These are phyloP conservation scores for Machimus atricapillus DNA, from an alignment of 2,888 invertebrate species.

Conservation along the genomic window DNA sequence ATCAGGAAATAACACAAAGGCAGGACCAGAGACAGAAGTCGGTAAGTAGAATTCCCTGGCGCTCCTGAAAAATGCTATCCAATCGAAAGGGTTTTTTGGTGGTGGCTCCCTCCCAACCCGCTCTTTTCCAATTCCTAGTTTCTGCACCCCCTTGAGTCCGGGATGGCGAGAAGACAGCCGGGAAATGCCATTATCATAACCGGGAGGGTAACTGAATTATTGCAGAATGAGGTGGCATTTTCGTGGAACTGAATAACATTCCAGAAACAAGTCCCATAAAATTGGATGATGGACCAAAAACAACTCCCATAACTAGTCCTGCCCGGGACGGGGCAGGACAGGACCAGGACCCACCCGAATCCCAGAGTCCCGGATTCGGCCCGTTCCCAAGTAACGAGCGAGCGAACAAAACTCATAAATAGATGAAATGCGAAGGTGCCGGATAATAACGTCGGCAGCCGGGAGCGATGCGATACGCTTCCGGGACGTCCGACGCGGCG, in stretches of 20 bases:
- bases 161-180: slow-evolving; percentile 7
- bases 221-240: slow-evolving; percentile 44
- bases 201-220: slow-evolving; percentile 43
- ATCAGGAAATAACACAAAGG: slow-evolving; percentile 42
- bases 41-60: slow-evolving; percentile 37
- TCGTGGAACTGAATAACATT: slow-evolving; percentile 43
- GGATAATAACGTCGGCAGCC: not conserved
- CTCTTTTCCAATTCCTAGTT: not conserved
- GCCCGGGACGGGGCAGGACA: not conserved
- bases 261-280: slow-evolving; percentile 46
- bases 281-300: slow-evolving; percentile 45
- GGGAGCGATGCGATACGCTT: not conserved
- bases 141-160: not conserved
- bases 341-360: not conserved
- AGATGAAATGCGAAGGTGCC: slow-evolving; percentile 39
- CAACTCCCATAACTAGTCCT: slow-evolving; percentile 11
- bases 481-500: not conserved
- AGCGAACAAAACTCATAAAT: not conserved
- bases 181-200: slow-evolving; percentile 34
- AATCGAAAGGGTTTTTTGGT: slow-evolving; percentile 31
- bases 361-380: not conserved
- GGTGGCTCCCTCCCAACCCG: not conserved
- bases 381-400: not conserved
- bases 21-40: slow-evolving; percentile 31
- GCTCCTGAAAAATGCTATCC: slow-evolving; percentile 34